Evolutionary conservation across 2,797 vertebrate species (phyloP), one percentile per base, ranked within the genome.

Genomic region (Podarcis siculus): DNA sequence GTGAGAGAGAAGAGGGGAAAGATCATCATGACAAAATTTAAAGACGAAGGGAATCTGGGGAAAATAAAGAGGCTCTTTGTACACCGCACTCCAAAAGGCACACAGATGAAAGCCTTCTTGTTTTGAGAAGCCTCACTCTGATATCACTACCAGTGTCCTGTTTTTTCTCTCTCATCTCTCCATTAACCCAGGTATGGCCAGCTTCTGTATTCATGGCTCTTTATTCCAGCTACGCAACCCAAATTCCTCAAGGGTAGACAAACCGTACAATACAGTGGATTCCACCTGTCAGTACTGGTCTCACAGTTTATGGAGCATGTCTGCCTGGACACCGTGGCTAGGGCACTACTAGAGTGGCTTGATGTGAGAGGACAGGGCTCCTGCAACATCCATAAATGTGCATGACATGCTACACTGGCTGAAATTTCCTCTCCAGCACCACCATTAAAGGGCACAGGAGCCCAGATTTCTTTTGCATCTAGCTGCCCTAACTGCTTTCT

Each of bases 1-100:
- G 35, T n/a, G 49, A 42, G 69, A 39, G n/a, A 61, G 0, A 30
- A 30, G 67, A 0, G 58, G 30, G n/a, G 0, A 0, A 0, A 82
- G 10, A 35, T 78, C 10, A 0, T 78, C 10, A 0, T 0, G 0
- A 39, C 61, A 79, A 87, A 1, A 19, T 81, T 75, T 66, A 45
- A 81, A 23, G 42, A 71, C 32, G 25, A 79, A 78, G 32, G 8
- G 13, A 49, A 17, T 15, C 42, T 86, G 8, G 30, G 25, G 58
- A 6, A 5, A 64, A 45, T 66, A 27, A 0, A 0, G 0, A 1
- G 30, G n/a, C 0, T 6, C 79, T 72, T 89, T 82, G 77, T 21
- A 55, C 71, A 69, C 19, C 5, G 8, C 0, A 0, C 82, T 69
- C 75, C 75, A 79, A 35, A 71, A 42, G 32, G n/a, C 64, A 42